phyloP scores from a whole-genome alignment of 2,113 vertebrate genomes.

The Monarcha castaneiventris region DNA sequence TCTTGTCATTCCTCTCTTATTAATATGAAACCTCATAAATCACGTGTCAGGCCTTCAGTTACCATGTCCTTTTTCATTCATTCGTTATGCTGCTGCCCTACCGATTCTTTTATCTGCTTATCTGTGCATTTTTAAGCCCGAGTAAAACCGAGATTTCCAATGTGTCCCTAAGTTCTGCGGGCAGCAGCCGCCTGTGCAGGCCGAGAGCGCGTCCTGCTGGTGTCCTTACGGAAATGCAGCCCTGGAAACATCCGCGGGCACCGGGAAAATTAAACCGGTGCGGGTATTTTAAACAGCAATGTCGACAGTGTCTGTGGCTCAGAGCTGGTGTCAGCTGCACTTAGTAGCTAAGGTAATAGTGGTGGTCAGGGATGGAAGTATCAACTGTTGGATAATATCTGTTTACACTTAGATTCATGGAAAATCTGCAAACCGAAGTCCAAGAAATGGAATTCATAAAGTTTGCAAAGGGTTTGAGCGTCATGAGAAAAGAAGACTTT shows the following conservation, averaged over 20 bases:
- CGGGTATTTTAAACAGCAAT: not conserved
- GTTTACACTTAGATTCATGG: constrained; percentile 86
- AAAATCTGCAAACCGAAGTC: constrained; percentile 91
- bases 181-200: not conserved
- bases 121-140: not conserved
- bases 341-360: not conserved
- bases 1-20: not conserved
- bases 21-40: not conserved
- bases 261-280: not conserved
- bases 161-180: not conserved
- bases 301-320: not conserved
- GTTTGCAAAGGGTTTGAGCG: constrained; percentile 92
- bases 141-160: not conserved
- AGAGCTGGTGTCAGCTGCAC: not conserved
- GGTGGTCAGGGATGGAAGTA: not conserved
- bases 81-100: not conserved
- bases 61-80: not conserved
- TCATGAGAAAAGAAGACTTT: constrained; percentile 96
- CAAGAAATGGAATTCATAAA: constrained; percentile 97
- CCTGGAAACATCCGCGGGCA: not conserved
- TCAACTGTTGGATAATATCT: not conserved
- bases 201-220: constrained; percentile 52
- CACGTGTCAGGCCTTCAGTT: not conserved
- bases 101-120: not conserved
- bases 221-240: not conserved